Evolutionary conservation across 2,888 invertebrate species (phyloP).

Genomic region (Alviniconcha strummeri): DNA sequence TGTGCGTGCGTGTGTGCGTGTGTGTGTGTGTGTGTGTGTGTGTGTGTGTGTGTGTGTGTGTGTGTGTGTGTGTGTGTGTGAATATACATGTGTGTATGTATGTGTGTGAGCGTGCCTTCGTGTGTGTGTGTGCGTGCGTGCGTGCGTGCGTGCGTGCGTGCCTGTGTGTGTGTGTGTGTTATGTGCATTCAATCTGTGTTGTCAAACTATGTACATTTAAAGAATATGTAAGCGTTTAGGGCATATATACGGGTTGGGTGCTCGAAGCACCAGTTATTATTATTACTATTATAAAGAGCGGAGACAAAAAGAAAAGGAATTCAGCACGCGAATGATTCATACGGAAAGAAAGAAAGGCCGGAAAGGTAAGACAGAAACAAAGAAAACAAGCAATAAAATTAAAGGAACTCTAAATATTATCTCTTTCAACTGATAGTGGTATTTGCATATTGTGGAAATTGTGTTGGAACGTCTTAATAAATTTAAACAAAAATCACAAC

Average conservation of each 20-base stretch:
- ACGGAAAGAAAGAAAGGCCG: no score
- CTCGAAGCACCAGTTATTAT: no score
- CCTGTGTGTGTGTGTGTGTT: constrained; percentile 10
- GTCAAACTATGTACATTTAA: neutral
- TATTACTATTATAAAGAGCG: neutral
- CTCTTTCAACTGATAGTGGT: no score
- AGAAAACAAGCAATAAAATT: no score
- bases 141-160: neutral
- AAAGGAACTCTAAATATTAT: no score
- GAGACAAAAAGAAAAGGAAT: neutral
- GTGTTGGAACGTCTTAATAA: no score
- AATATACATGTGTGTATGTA: neutral
- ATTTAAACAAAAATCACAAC: no score
- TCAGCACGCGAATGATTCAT: no score
- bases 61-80: neutral
- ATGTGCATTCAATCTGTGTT: constrained; percentile 1
- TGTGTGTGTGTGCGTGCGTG: neutral
- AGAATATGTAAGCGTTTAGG: neutral
- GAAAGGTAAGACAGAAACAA: no score
- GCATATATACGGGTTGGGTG: no score
- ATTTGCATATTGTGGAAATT: no score
- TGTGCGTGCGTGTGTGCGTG: neutral
- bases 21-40: neutral
- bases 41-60: neutral
- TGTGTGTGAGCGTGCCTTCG: neutral